phyloP scores from a whole-genome alignment of 2,797 vertebrate species.

The Manis crassicaudata region DNA sequence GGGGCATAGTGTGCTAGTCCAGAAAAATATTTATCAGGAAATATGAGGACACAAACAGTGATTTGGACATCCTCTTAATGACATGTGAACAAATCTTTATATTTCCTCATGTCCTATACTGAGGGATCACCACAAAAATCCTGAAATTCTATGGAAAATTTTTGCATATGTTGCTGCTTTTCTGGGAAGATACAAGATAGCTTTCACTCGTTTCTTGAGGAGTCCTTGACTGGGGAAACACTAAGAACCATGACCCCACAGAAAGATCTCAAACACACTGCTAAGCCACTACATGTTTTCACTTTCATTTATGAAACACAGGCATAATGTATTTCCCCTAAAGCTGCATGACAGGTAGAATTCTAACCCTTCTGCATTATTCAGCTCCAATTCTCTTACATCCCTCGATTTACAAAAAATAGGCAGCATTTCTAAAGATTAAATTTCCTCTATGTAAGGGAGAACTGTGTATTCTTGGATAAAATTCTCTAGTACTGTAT shows the following conservation, averaged over 20 bases:
- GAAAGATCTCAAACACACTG: neutral
- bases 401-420: conserved; percentile 27
- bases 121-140: neutral
- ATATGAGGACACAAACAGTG: neutral
- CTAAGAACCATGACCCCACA: conserved; percentile 7
- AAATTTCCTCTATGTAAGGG: conserved; percentile 1
- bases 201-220: conserved; percentile 38
- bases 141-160: conserved; percentile 20
- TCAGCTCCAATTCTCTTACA: conserved; percentile 35
- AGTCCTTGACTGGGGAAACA: neutral
- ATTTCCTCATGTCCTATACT: conserved; percentile 17
- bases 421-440: conserved; percentile 3
- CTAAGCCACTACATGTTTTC: conserved; percentile 25
- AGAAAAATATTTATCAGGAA: conserved; percentile 4
- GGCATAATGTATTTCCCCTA: neutral
- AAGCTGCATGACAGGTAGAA: conserved; percentile 23
- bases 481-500: conserved; percentile 5
- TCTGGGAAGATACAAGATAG: neutral
- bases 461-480: neutral
- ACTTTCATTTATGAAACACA: conserved; percentile 53
- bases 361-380: conserved; percentile 5
- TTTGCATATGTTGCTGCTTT: conserved; percentile 18
- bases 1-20: neutral
- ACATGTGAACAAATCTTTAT: neutral
- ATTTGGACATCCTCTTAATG: conserved; percentile 1